Base-by-base conservation (phyloP, 2,888 invertebrate genomes). In the Elysia crispata region DNA sequence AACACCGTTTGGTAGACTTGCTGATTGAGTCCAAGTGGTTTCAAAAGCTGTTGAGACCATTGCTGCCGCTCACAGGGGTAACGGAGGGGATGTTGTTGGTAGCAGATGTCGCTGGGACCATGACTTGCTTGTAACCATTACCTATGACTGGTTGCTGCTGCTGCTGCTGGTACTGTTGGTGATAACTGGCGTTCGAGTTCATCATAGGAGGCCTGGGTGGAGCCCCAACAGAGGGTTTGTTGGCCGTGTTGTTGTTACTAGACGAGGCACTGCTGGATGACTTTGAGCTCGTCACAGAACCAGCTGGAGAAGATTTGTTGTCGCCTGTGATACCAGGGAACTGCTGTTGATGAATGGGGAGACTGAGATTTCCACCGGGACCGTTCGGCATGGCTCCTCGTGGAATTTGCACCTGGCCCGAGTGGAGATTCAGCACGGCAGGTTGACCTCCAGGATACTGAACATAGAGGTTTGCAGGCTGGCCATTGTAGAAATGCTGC, bases 281-380 rank as follows among this genome's bases (percentile, higher is more conserved):
- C 77, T 87, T 87, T 54, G 89, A 87, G 84, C 90, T 91, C 64
- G 89, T 87, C 23, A 89, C 86, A 23, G 90, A 91, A 25, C 88
- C 89, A 8, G 90, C 89, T 31, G 91, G 90, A 0, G 90, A 90
- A 6, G 88, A 86, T 66, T 78, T 80, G 67, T 28, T 77, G 41
- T 41, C 41, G 41, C 5, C 41, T 11, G 41, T 11, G 41, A 41
- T 41, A 11, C 41, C 41, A 25, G 79, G 50, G 64, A 77, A 76
- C 28, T 57, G 74, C 67, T 66, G 79, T 73, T 64, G 67, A 60
- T 33, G 60, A 28, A 25, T 76, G 79, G 66, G 72, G 54, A 23
- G 41, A 25, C 18, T 23, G 60, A 84, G 41, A 77, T 77, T 70
- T 83, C 80, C 73, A 33, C 81, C 75, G 64, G 41, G 33, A 25